A percentile compares a stretch with the other conserved stretches of the same genome.
phyloP scores from a whole-genome alignment of 2,113 vertebrate species.

The Cephalophus harveyi region DNA sequence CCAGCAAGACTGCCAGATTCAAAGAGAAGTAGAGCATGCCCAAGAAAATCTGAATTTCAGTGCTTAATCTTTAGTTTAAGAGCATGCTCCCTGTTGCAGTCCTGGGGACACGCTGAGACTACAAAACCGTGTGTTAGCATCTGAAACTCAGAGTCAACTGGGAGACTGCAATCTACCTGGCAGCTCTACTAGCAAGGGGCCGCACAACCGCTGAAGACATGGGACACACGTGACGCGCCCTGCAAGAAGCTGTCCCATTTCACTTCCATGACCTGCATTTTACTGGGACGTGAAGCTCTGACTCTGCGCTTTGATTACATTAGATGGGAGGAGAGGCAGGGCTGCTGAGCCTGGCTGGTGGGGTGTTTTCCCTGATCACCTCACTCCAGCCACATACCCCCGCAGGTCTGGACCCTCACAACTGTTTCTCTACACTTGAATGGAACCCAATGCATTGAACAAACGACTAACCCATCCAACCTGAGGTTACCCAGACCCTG shows the following conservation, averaged over 20 bases:
- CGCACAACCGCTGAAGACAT: rapidly evolving
- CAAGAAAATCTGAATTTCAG: background rate
- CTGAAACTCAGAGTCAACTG: background rate
- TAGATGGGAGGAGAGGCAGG: background rate
- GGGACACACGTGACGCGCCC: rapidly evolving
- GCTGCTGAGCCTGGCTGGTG: background rate
- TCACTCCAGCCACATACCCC: background rate
- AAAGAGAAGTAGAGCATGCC: background rate
- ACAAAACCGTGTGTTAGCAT: background rate
- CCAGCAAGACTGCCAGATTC: background rate
- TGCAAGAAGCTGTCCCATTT: background rate
- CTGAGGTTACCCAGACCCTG: background rate
- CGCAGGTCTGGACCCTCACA: background rate
- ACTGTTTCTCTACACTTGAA: background rate
- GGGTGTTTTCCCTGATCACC: background rate
- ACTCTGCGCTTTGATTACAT: background rate
- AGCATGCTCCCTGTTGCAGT: background rate
- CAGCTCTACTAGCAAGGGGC: background rate
- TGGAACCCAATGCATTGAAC: background rate
- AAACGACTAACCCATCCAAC: background rate
- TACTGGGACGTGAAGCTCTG: background rate
- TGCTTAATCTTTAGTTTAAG: background rate
- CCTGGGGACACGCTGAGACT: background rate
- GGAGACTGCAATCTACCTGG: background rate
- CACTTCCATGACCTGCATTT: background rate